Evolutionary conservation across 2,797 vertebrate species (phyloP), one percentile per base, ranked within the genome.

Genomic region (Enteromius radiatus): DNA sequence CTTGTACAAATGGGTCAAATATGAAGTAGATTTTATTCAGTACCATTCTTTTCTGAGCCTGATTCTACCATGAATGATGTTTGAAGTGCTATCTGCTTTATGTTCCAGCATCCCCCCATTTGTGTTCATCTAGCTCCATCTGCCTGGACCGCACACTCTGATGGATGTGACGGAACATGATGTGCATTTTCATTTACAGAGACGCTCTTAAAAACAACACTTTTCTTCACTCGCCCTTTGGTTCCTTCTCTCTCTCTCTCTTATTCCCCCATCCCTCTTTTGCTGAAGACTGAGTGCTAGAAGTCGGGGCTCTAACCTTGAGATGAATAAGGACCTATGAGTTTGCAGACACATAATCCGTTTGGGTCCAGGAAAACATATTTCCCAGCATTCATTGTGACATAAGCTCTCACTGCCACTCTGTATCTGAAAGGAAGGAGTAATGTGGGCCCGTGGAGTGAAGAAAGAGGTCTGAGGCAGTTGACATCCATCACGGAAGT

Each of bases 401-500:
- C 85, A 71, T 64, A 59, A 82, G 80, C 65, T 75, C 33, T 38
- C 77, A 36, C 63, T 67, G 75, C 49, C 77, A 68, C 63, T 75
- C 69, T 76, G 54, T 69, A 54, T 78, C 52, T 85, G 77, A 69
- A 67, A 71, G 67, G 17, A 41, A 41, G 75, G 65, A 80, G 70
- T 61, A 43, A 87, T 83, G 61, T 31, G 43, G 38, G 38, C 52
- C 21, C 4, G n/a, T 54, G 33, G 65, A 65, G 81, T 52, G 76
- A 76, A 86, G 71, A 68, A 84, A 54, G 41, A 82, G 61, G 78
- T 80, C 75, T 85, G 76, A 67, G 38, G 84, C 64, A 77, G 33
- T 61, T 68, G 38, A 45, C 63, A 88, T 90, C 68, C 71, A 88
- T 89, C 86, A 87, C 76, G n/a, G 31, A 69, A 80, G 19, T 56